phyloP scores from a whole-genome alignment of 2,888 invertebrate genomes.

The Glyphotaelius pellucidus region DNA sequence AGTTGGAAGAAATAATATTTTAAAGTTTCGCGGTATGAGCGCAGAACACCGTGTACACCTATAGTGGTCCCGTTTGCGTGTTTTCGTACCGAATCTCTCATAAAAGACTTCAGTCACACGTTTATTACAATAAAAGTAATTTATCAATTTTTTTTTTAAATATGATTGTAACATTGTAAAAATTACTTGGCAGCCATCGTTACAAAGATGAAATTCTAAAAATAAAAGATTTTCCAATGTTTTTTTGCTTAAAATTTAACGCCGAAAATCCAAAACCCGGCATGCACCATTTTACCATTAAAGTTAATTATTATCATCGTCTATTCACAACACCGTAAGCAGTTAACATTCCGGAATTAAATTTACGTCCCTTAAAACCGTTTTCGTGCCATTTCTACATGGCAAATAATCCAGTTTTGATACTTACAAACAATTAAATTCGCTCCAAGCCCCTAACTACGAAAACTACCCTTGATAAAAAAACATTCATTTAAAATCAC shows the following conservation, averaged over 20 bases:
- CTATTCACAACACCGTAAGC: slow-evolving; percentile 2
- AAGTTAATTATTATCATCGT: slow-evolving; percentile 2
- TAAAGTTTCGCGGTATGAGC: no score
- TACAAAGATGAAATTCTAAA: no score
- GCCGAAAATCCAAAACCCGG: neutral
- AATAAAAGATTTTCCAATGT: no score
- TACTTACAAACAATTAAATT: neutral
- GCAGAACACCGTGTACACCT: no score
- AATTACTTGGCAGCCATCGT: no score
- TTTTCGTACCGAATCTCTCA: no score
- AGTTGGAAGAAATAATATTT: no score
- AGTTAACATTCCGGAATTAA: neutral
- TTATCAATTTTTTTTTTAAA: no score
- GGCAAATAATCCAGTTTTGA: neutral
- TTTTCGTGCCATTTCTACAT: neutral
- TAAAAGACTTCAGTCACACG: no score
- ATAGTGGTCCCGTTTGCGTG: no score
- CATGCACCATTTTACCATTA: neutral
- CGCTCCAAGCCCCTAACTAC: neutral
- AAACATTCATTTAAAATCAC: neutral
- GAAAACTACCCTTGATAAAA: neutral
- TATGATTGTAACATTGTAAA: no score
- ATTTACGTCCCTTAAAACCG: neutral
- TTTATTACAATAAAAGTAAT: no score
- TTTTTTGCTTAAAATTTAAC: neutral